Percentiles rank a stretch among this genome's conserved stretches.
phyloP scores from a whole-genome alignment of 2,888 invertebrate species.

The Odontothrips loti region DNA sequence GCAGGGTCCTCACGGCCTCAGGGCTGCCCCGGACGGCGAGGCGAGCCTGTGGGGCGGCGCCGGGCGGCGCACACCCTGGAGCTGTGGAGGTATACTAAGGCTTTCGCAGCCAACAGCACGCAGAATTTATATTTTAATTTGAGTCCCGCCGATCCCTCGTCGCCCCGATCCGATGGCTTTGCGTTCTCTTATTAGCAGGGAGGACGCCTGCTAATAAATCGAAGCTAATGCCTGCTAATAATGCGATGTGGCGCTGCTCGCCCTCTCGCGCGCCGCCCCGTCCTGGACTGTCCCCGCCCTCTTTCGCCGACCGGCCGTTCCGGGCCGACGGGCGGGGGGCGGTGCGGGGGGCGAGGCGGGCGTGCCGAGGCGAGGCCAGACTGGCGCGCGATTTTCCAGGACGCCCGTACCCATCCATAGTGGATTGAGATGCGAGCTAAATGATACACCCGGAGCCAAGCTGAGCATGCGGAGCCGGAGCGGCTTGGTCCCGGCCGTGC shows the following conservation, averaged over 20 bases:
- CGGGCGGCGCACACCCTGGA: no score
- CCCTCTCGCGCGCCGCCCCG: background rate
- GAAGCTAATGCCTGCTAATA: conserved; percentile 20
- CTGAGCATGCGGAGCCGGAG: background rate
- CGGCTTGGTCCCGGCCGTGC: no score
- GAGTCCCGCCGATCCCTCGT: background rate
- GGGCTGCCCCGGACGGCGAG: no score
- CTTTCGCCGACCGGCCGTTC: background rate
- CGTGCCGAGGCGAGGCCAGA: background rate
- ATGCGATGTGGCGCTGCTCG: background rate
- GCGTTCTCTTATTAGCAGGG: background rate
- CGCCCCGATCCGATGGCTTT: background rate
- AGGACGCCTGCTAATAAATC: conserved; percentile 14
- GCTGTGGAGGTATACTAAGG: no score
- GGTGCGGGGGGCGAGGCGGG: background rate
- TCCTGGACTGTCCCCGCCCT: background rate
- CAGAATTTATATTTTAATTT: conserved; percentile 11
- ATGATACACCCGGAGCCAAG: conserved; percentile 4
- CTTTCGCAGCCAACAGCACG: background rate
- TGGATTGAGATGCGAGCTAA: conserved; percentile 14
- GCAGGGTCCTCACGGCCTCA: no score
- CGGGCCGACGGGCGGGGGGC: background rate
- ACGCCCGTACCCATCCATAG: background rate
- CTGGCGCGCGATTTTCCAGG: conserved; percentile 28
- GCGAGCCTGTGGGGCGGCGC: no score